Conservation (phyloP, 2,113 vertebrate genomes). For the Leptodactylus fuscus region DNA sequence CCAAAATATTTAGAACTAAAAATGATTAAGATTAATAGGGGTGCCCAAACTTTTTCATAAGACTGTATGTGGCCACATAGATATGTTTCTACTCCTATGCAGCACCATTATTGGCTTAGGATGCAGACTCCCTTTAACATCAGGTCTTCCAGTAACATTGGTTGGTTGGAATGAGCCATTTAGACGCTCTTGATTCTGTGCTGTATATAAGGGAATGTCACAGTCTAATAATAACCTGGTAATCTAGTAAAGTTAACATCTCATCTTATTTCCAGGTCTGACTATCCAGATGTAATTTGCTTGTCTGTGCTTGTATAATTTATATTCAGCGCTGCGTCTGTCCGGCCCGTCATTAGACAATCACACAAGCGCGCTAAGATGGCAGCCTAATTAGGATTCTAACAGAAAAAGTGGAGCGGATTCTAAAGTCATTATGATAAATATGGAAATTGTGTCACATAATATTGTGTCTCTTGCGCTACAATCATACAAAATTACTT, state of each 20-base stretch:
- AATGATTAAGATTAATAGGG: too few relatives aligned
- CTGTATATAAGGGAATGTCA: background rate
- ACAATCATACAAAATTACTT: constrained; percentile 16
- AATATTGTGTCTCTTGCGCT: constrained; percentile 22
- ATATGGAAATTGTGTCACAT: constrained; percentile 35
- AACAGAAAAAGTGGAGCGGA: background rate
- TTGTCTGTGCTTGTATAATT: constrained; percentile 1
- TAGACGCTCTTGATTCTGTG: background rate
- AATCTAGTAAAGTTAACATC: background rate
- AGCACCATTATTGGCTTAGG: too few relatives aligned
- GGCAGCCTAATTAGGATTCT: constrained; percentile 35
- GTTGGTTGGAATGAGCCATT: background rate
- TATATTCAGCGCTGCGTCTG: constrained; percentile 14
- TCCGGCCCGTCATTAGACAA: constrained; percentile 13
- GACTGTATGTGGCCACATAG: too few relatives aligned
- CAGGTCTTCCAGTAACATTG: background rate
- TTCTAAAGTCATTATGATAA: constrained; percentile 40
- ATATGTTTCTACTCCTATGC: too few relatives aligned
- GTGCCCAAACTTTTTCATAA: too few relatives aligned
- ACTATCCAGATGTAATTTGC: background rate
- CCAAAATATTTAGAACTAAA: too few relatives aligned
- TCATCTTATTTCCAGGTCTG: constrained; percentile 3
- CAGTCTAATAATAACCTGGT: background rate
- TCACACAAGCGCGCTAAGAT: constrained; percentile 21
- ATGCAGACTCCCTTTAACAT: too few relatives aligned